Evolutionary conservation across 2,888 invertebrate species (phyloP).

Genomic region (Odontomyia ornata): DNA sequence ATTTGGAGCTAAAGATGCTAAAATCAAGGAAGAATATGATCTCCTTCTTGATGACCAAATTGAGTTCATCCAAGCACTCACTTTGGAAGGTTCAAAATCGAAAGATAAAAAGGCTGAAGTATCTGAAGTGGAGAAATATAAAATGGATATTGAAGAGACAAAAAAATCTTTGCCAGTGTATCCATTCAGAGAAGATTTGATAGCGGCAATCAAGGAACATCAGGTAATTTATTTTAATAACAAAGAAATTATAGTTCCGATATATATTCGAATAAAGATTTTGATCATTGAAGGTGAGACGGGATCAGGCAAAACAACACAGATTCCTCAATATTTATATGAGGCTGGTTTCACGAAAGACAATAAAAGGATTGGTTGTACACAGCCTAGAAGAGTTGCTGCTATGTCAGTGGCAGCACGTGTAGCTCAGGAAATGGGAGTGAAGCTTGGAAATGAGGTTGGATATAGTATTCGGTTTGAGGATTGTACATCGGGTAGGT

Average conservation of each 20-base stretch:
- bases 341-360: constrained; percentile 89
- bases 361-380: constrained; percentile 93
- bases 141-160: constrained; percentile 88
- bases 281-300: constrained; percentile 98
- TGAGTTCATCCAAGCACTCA: constrained; percentile 92
- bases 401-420: constrained; percentile 99
- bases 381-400: constrained; percentile 96
- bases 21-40: constrained; percentile 81
- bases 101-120: constrained; percentile 70
- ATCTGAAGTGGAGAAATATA: constrained; percentile 75
- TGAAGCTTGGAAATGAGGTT: constrained; percentile 93
- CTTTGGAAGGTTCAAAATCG: constrained; percentile 76
- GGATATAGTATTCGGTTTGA: constrained; percentile 95
- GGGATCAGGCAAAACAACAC: constrained; percentile 98
- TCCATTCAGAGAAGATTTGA: constrained; percentile 87
- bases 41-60: constrained; percentile 95
- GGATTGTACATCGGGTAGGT: constrained; percentile 86
- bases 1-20: constrained; percentile 91
- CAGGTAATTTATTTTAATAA: constrained; percentile 67
- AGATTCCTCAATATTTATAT: constrained; percentile 96
- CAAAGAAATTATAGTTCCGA: neutral
- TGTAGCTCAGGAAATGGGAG: constrained; percentile 97
- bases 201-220: constrained; percentile 89
- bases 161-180: constrained; percentile 92
- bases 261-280: constrained; percentile 65